Conservation (phyloP, 2,113 vertebrate genomes). For the Raphicerus campestris region DNA sequence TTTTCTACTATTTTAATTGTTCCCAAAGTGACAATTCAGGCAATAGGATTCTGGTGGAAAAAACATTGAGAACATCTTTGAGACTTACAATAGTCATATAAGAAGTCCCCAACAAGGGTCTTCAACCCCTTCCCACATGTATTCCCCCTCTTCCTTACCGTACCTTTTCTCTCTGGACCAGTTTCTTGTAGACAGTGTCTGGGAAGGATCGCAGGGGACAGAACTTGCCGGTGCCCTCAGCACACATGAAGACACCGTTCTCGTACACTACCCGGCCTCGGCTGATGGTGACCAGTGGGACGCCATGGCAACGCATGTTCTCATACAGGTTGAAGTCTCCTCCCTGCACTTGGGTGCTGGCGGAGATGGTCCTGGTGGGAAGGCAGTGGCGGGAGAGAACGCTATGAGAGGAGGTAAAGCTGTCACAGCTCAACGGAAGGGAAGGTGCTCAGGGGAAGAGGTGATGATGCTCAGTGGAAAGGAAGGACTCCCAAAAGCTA, state of each 20-base stretch:
- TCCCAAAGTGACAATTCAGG: neutral
- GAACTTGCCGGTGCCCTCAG: conserved; percentile 94
- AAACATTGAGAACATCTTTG: neutral
- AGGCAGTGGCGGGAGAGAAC: neutral
- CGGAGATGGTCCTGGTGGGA: conserved; percentile 89
- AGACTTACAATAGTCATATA: neutral
- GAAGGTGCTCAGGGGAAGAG: neutral
- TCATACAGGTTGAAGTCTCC: conserved; percentile 95
- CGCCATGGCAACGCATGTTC: conserved; percentile 93
- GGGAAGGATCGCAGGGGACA: conserved; percentile 95
- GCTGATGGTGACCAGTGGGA: conserved; percentile 96
- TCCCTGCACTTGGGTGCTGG: conserved; percentile 92
- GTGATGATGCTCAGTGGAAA: neutral
- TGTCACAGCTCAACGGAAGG: neutral
- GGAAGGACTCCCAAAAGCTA: neutral
- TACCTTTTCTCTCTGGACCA: conserved; percentile 98
- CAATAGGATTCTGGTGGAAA: neutral
- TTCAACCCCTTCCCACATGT: neutral
- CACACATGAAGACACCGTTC: conserved; percentile 95
- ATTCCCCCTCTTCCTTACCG: accelerated
- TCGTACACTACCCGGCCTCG: conserved; percentile 95
- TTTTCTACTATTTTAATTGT: neutral
- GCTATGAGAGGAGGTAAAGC: neutral
- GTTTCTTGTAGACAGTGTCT: conserved; percentile 97
- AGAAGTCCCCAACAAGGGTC: neutral